Percentiles rank a stretch among this genome's conserved stretches.
Conservation (phyloP, 2,888 invertebrate genomes). For the Calameuta pallipes region DNA sequence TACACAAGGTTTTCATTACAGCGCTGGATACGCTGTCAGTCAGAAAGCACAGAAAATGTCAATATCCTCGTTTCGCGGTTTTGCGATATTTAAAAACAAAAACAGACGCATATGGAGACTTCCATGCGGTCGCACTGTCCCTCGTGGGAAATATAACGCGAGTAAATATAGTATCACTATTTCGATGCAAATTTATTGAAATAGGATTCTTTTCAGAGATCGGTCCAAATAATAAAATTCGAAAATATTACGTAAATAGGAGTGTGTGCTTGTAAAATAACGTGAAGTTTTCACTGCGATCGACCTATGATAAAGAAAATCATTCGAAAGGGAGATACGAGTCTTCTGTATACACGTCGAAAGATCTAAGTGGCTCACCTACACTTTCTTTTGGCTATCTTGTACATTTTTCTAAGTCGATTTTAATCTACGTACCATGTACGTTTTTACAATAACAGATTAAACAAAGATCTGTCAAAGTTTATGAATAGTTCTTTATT, state of each 20-base stretch:
- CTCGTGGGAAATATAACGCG: background rate
- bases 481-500: too few relatives aligned
- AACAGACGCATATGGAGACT: slow-evolving; percentile 13
- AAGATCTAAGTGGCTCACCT: too few relatives aligned
- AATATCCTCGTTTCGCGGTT: background rate
- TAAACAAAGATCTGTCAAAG: too few relatives aligned
- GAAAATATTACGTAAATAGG: background rate
- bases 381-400: too few relatives aligned
- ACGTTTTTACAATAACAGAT: too few relatives aligned
- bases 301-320: too few relatives aligned
- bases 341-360: too few relatives aligned
- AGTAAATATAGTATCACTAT: slow-evolving; percentile 41
- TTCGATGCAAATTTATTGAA: slow-evolving; percentile 46
- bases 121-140: background rate
- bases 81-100: slow-evolving; percentile 19
- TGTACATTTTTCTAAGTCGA: too few relatives aligned
- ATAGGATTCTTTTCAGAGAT: slow-evolving; percentile 33
- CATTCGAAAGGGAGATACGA: too few relatives aligned
- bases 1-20: slow-evolving; percentile 8
- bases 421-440: too few relatives aligned
- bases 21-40: background rate
- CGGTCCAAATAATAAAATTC: background rate
- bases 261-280: background rate
- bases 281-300: background rate
- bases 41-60: background rate